Evolutionary conservation across 2,888 invertebrate genomes (phyloP), one percentile per base, ranked within the genome.

Genomic region (Antheraea assamensis): DNA sequence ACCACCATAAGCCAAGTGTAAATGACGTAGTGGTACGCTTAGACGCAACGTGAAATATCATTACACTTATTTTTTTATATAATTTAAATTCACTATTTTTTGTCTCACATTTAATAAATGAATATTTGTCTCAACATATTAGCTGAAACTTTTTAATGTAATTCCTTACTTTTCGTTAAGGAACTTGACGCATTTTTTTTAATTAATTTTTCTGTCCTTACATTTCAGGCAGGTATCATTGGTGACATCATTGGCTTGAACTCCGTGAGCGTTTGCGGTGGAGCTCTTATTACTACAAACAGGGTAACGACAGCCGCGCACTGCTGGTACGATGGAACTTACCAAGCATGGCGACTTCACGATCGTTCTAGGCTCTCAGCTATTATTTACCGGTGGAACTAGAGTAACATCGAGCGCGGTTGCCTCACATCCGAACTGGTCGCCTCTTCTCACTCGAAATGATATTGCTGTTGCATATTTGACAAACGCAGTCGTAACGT

Each of bases 271-370:
- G 83, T 90, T 0, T 92, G 92, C 74, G 91, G 92, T 30, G 92
- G 85, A 15, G 81, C 87, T 10, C 79, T 92, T 7, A 72, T 92
- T 55, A 83, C 78, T 7, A 0, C 75, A 2, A 78, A 49, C 58
- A 77, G 84, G 52, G 82, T 88, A 0, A 72, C 83, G 3, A 88
- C 90, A 3, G 90, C 90, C 3, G 90, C 90, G 21, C 89, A 89
- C 75, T 90, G 89, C 78, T 89, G 91, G 89, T 77, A 71, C 55
- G 92, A 91, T 71, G 92, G 92, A 2, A 4, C 47, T 0, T 74
- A 85, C 76, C 88, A 87, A 71, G 88, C 82, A 0, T 87, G 86
- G 83, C 80, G 80, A 27, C n/a, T 76, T 88, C 49, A 87, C 85
- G 0, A 85, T 90, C 0, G 88, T 91, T 2, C 87, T 90, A 5